phyloP scores from a whole-genome alignment of 30 jellyfish, hydroid and myxozoan genomes.

The Pseudorhiza aurosa region DNA sequence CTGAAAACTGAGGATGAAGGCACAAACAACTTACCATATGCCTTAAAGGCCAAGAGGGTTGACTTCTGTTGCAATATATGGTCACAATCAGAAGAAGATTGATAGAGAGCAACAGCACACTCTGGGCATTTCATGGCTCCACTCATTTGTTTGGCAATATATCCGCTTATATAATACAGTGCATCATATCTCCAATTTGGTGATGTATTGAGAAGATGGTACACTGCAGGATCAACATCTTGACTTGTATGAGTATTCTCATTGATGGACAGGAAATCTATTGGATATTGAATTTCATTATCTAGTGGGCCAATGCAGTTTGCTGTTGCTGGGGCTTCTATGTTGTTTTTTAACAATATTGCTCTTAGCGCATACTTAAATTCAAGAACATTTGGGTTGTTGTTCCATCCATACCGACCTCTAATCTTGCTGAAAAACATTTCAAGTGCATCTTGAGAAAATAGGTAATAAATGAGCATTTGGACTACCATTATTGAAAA shows the following conservation, averaged over 20 bases:
- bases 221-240: neutral
- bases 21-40: conserved; percentile 37
- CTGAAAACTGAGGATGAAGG: conserved; percentile 27
- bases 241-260: no score
- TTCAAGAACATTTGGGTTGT: conserved; percentile 39
- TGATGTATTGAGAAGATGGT: conserved; percentile 6
- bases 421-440: conserved; percentile 46
- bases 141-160: conserved; percentile 18
- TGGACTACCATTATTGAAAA: no score
- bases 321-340: conserved; percentile 34
- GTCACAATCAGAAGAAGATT: neutral
- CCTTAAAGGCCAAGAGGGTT: conserved; percentile 23
- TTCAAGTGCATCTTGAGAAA: conserved; percentile 37
- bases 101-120: conserved; percentile 46
- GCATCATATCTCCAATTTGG: conserved; percentile 15
- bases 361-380: conserved; percentile 48
- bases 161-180: conserved; percentile 21
- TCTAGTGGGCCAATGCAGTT: neutral
- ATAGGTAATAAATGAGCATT: no score
- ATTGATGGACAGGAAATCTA: no score
- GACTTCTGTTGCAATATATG: neutral
- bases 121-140: conserved; percentile 22
- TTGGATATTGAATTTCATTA: neutral
- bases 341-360: conserved; percentile 17
- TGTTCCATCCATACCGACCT: conserved; percentile 67